A percentile compares a stretch with the other conserved stretches of the same genome.
These are phyloP conservation scores for Ceratina australensis DNA, from an alignment of 1,140 invertebrate genomes.

Conservation along the genomic window DNA sequence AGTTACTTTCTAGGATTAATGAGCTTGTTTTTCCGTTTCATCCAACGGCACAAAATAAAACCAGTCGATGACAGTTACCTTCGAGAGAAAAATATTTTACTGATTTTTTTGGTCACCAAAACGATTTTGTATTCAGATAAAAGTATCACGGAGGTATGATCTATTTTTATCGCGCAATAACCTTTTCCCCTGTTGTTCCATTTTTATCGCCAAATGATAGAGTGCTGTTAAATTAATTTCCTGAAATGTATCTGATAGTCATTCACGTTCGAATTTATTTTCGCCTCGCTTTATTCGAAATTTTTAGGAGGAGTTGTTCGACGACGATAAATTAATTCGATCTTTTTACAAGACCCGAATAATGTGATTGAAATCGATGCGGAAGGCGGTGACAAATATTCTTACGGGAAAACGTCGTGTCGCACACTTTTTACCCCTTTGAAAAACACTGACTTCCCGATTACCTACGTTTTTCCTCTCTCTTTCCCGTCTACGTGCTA, in stretches of 20 bases:
- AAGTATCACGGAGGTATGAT: background rate
- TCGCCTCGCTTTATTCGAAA: constrained; percentile 18
- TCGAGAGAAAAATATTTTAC: too few species aligned
- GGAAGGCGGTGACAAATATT: constrained; percentile 44
- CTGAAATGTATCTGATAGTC: constrained; percentile 12
- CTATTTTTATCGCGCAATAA: constrained; percentile 30
- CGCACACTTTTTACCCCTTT: constrained; percentile 47
- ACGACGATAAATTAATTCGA: constrained; percentile 31
- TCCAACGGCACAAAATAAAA: too few species aligned
- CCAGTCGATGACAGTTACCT: too few species aligned
- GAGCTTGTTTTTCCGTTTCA: background rate
- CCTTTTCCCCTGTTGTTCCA: background rate
- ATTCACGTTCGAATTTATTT: background rate
- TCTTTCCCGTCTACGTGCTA: constrained; percentile 22
- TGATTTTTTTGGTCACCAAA: background rate
- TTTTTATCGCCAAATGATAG: constrained; percentile 47
- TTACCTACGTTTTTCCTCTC: constrained; percentile 53
- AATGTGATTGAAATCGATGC: background rate
- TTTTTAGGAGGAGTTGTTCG: constrained; percentile 31
- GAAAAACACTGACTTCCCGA: constrained; percentile 55
- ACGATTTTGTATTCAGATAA: background rate
- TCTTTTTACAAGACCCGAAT: constrained; percentile 28
- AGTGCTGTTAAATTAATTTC: constrained; percentile 48
- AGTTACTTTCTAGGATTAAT: too few species aligned
- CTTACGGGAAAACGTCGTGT: constrained; percentile 51